Evolutionary conservation across 2,888 invertebrate species (phyloP).

Genomic region (Fragum whitleyi): DNA sequence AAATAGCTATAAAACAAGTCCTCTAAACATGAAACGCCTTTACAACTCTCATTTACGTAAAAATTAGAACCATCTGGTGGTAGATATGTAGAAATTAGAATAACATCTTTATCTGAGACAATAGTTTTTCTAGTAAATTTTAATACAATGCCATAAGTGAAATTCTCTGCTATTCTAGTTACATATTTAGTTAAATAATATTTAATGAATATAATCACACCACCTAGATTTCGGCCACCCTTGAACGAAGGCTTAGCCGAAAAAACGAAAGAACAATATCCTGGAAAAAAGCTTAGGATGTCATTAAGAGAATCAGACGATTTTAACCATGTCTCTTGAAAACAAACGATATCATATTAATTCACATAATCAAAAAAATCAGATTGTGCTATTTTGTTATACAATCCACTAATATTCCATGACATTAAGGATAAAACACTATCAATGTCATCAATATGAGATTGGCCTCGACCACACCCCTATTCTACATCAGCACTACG

Average conservation of each 20-base stretch:
- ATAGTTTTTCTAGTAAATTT: not conserved
- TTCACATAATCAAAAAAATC: no score
- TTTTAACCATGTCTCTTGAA: slow-evolving; percentile 3
- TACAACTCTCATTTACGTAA: not conserved
- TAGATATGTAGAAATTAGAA: not conserved
- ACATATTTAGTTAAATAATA: not conserved
- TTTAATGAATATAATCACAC: slow-evolving; percentile 1
- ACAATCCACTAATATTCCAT: no score
- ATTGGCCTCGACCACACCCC: no score
- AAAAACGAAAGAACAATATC: not conserved
- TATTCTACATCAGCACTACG: no score
- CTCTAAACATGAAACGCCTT: not conserved
- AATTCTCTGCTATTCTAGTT: slow-evolving; percentile 1
- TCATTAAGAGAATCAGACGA: not conserved
- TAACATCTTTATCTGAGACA: not conserved
- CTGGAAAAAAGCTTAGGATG: not conserved
- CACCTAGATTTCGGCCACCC: not conserved
- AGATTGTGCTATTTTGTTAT: no score
- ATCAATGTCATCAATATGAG: no score
- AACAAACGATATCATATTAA: no score
- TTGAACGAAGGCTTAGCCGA: not conserved
- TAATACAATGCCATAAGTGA: not conserved
- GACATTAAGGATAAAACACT: no score
- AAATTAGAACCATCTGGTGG: not conserved
- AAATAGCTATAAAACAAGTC: not conserved